A percentile compares a stretch with the other conserved stretches of the same genome.
These are phyloP conservation scores for Cotesia vestalis DNA, from an alignment of 1,140 invertebrate species.

Conservation along the genomic window DNA sequence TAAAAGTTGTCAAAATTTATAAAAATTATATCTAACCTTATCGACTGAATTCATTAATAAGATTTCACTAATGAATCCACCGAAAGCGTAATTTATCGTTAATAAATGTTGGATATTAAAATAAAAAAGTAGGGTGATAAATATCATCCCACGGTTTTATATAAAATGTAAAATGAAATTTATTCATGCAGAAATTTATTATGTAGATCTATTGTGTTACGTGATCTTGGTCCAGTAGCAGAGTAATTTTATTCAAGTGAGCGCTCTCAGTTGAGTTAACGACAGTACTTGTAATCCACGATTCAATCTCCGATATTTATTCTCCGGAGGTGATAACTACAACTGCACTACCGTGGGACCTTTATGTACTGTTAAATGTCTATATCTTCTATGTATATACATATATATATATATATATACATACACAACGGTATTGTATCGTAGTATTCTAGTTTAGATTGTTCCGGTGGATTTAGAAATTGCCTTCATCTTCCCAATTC, in stretches of 20 bases:
- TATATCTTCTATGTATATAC: too few relatives aligned
- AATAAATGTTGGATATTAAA: too few relatives aligned
- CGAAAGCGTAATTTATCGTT: too few relatives aligned
- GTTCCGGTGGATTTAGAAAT: slow-evolving; percentile 25
- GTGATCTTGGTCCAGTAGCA: slow-evolving; percentile 1
- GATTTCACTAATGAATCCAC: too few relatives aligned
- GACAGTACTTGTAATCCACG: slow-evolving; percentile 41
- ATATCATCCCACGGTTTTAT: too few relatives aligned
- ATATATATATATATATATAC: slow-evolving; percentile 10
- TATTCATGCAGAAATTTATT: too few relatives aligned
- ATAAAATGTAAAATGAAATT: too few relatives aligned
- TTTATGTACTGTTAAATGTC: too few relatives aligned
- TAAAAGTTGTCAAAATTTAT: too few relatives aligned
- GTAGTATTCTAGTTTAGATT: slow-evolving; percentile 15
- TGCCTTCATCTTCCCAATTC: slow-evolving; percentile 21
- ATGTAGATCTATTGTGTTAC: not conserved
- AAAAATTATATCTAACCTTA: too few relatives aligned
- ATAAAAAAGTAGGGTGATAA: too few relatives aligned
- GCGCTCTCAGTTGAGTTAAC: slow-evolving; percentile 17
- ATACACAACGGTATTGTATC: not conserved
- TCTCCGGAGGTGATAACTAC: slow-evolving; percentile 40
- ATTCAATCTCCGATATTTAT: slow-evolving; percentile 52
- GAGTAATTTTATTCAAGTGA: slow-evolving; percentile 12
- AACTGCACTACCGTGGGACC: slow-evolving; percentile 2
- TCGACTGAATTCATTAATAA: too few relatives aligned